A percentile compares a stretch with the other conserved stretches of the same genome.
Conservation (phyloP, 2,888 invertebrate genomes). For the Tipula lateralis region DNA sequence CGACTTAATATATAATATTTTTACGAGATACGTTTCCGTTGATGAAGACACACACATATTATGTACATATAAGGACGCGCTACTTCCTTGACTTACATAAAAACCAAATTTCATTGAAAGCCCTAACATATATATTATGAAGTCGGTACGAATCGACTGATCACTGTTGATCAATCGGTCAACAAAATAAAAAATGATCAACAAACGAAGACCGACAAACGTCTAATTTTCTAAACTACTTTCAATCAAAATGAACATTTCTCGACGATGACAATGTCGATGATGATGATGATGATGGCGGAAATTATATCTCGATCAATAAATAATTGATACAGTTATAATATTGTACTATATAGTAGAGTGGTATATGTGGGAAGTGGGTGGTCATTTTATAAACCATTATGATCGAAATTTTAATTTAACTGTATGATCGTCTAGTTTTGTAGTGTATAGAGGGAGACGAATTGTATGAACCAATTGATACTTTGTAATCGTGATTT, state of each 20-base stretch:
- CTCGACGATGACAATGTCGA: background rate
- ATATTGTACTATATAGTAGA: background rate
- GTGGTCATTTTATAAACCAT: background rate
- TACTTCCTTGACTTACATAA: background rate
- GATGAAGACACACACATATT: background rate
- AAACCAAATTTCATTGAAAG: background rate
- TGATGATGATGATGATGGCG: background rate
- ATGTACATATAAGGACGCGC: background rate
- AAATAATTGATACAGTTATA: background rate
- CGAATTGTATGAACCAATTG: no score
- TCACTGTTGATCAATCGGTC: background rate
- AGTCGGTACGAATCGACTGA: background rate
- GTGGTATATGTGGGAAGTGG: background rate
- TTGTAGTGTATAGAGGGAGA: no score
- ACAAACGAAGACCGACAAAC: background rate
- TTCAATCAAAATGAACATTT: background rate
- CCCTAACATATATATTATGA: background rate
- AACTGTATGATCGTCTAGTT: no score
- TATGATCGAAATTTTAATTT: background rate
- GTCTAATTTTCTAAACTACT: background rate
- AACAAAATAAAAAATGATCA: background rate
- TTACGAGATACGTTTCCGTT: background rate
- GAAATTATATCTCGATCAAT: background rate
- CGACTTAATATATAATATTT: background rate
- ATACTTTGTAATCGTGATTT: no score